These are phyloP conservation scores for Peromyscus polionotus DNA, from an alignment of 2,113 vertebrate genomes.

Conservation along the genomic window DNA sequence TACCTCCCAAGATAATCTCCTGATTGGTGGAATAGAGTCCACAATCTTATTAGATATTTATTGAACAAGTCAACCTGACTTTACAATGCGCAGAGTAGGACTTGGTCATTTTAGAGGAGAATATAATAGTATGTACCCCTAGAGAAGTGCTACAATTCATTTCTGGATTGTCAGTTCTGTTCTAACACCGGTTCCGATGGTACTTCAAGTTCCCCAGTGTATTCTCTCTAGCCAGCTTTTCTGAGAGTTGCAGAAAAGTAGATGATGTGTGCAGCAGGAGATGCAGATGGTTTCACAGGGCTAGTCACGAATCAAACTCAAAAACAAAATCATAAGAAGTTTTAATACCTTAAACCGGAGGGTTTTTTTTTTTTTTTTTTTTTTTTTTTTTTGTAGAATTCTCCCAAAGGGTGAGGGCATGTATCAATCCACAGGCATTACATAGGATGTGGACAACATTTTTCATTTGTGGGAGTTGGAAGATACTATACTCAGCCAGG, in stretches of 20 bases:
- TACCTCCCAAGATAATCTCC: neutral
- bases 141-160: neutral
- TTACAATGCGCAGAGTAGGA: neutral
- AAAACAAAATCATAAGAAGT: neutral
- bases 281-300: neutral
- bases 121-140: neutral
- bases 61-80: slow-evolving; percentile 1
- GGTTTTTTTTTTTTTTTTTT: neutral
- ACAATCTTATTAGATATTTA: neutral
- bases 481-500: neutral
- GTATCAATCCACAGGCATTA: neutral
- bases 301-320: neutral
- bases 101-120: neutral
- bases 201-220: neutral
- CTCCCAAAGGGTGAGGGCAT: neutral
- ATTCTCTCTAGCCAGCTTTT: neutral
- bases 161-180: neutral
- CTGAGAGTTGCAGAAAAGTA: neutral
- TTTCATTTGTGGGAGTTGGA: neutral
- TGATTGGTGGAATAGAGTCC: neutral
- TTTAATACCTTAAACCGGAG: neutral
- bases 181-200: neutral
- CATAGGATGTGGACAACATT: neutral
- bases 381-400: neutral
- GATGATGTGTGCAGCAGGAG: neutral